Evolutionary conservation across 2,888 invertebrate genomes (phyloP).

Genomic region (Tetragnatha montana): DNA sequence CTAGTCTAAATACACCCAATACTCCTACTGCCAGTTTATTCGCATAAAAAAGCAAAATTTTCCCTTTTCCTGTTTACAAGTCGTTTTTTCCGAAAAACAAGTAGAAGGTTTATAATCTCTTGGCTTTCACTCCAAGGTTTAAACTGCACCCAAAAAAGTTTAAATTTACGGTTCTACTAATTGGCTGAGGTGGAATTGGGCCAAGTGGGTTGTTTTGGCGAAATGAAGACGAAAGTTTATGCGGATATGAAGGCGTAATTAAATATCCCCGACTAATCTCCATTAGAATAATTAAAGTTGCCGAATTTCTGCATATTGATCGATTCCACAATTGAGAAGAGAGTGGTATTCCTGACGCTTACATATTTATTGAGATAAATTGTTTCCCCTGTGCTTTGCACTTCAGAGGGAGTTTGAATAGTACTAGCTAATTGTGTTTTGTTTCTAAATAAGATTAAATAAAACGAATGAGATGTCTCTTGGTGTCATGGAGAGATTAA

Average conservation of each 20-base stretch:
- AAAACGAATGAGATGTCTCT: too few species aligned
- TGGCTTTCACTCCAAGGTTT: not conserved
- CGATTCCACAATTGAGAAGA: constrained; percentile 17
- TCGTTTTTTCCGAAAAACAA: not conserved
- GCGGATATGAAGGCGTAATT: constrained; percentile 21
- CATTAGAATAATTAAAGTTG: constrained; percentile 35
- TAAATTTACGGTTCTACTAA: not conserved
- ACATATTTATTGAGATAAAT: constrained; percentile 43
- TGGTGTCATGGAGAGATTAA: too few species aligned
- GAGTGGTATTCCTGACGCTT: not conserved
- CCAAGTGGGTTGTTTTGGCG: constrained; percentile 4
- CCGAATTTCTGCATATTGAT: constrained; percentile 13
- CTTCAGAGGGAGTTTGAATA: not conserved
- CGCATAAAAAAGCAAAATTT: too few species aligned
- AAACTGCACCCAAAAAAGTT: not conserved
- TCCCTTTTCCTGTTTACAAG: not conserved
- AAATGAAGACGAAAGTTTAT: constrained; percentile 16
- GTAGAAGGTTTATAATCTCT: not conserved
- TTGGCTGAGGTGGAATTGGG: not conserved
- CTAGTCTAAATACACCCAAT: too few species aligned
- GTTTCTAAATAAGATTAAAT: too few species aligned
- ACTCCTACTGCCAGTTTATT: too few species aligned
- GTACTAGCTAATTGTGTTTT: too few species aligned
- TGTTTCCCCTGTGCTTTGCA: not conserved
- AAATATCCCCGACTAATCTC: constrained; percentile 40